Evolutionary conservation across 2,797 vertebrate species (phyloP).

Genomic region (Carcharodon carcharias): DNA sequence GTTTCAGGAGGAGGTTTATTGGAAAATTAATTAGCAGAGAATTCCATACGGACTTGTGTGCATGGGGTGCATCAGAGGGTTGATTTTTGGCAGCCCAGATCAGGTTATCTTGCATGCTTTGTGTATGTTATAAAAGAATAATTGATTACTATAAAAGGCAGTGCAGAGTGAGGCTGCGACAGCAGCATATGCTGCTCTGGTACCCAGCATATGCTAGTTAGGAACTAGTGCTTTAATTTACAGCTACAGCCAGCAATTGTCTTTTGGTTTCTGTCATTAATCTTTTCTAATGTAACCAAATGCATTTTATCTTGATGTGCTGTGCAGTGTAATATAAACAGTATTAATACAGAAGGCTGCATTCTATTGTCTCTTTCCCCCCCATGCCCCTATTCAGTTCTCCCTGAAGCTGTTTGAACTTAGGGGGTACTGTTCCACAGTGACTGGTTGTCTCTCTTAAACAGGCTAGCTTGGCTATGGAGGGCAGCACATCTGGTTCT

Average conservation of each 20-base stretch:
- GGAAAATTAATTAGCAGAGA: neutral
- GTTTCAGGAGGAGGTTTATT: neutral
- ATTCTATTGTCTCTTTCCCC: neutral
- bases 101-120: slow-evolving; percentile 19
- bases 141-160: slow-evolving; percentile 29
- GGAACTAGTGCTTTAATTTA: neutral
- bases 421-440: neutral
- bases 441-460: neutral
- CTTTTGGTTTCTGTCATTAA: neutral
- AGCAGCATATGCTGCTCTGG: neutral
- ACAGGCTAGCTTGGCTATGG: neutral
- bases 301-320: neutral
- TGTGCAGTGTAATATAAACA: neutral
- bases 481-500: neutral
- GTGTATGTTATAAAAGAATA: slow-evolving; percentile 18
- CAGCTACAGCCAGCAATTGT: neutral
- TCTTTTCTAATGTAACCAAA: neutral
- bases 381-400: neutral
- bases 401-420: neutral
- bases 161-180: neutral
- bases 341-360: neutral
- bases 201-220: neutral
- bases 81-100: neutral
- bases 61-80: neutral
- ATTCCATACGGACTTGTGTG: neutral